phyloP scores from a whole-genome alignment of 2,113 vertebrate species.

The Amphiprion ocellaris region DNA sequence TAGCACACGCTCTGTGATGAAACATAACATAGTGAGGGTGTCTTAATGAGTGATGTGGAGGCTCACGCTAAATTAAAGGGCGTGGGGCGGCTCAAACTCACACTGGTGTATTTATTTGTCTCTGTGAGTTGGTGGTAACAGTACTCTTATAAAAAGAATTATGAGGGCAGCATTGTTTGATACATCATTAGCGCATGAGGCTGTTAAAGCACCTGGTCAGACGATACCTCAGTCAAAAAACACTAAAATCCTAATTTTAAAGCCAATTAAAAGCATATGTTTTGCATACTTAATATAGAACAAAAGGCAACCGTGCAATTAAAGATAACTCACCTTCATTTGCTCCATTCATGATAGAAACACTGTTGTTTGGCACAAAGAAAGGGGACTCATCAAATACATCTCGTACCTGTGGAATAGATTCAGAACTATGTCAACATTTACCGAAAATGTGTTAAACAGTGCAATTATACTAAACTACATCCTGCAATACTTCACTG shows the following conservation, averaged over 20 bases:
- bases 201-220: slow-evolving; percentile 44
- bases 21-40: slow-evolving; percentile 59
- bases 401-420: slow-evolving; percentile 86
- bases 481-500: not conserved
- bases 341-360: slow-evolving; percentile 94
- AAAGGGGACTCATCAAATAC: slow-evolving; percentile 95
- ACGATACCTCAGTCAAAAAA: slow-evolving; percentile 18
- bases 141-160: slow-evolving; percentile 55
- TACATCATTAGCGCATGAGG: slow-evolving; percentile 8
- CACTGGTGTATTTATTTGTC: slow-evolving; percentile 64
- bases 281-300: not conserved
- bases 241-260: not conserved
- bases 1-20: slow-evolving; percentile 59
- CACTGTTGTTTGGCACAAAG: slow-evolving; percentile 92
- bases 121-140: slow-evolving; percentile 58
- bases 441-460: not conserved
- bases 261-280: not conserved
- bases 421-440: slow-evolving; percentile 8
- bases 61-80: slow-evolving; percentile 70
- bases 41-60: slow-evolving; percentile 74
- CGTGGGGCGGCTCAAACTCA: slow-evolving; percentile 67
- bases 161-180: slow-evolving; percentile 41
- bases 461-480: not conserved
- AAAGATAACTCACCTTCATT: slow-evolving; percentile 89
- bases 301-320: not conserved